Evolutionary conservation across 2,888 invertebrate genomes (phyloP), one percentile per base, ranked within the genome.

Genomic region (Margaritifera margaritifera): DNA sequence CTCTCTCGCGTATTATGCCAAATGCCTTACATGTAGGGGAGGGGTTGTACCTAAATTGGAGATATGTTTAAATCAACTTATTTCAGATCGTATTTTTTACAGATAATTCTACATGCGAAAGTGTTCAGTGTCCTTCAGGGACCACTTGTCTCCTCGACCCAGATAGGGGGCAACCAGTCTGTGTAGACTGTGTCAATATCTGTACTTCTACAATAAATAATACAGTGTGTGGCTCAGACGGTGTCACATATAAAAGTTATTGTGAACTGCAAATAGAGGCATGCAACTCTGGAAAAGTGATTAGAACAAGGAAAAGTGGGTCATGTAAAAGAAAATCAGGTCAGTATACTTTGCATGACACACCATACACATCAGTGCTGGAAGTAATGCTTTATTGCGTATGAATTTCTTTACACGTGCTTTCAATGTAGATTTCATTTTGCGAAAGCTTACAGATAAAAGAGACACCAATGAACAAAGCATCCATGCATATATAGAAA

Each of bases 211-310:
- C 64, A 11, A 20, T 51, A n/a, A 25, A 42, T 11, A 27, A 66
- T 15, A 54, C 70, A 8, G 91, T 94, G 69, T 95, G 95, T 88
- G 94, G 94, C 71, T 92, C 92, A 80, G 94, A 95, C 89, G 94
- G 94, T 88, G 92, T 92, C 81, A 94, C 94, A 31, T 95, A 95
- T 88, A 91, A 92, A 76, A 94, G 93, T 69, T 94, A 94, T 94
- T 95, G 95, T 89, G 94, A 94, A 89, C 93, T 95, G 93, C 92
- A 93, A 86, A 92, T 93, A 88, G 94, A 94, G 84, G 93, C 94
- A n/a, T 95, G 95, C 87, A 91, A 92, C 78, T 93, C 93, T 55
- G 94, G 94, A 60, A 92, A 92, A 83, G 93, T 93, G 81, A 92
- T 95, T 77, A 94, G 94, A 86, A 93, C 94, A 60, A 92, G 92